Conservation (phyloP, 2,888 invertebrate species). For the Pedicia rivosa region DNA sequence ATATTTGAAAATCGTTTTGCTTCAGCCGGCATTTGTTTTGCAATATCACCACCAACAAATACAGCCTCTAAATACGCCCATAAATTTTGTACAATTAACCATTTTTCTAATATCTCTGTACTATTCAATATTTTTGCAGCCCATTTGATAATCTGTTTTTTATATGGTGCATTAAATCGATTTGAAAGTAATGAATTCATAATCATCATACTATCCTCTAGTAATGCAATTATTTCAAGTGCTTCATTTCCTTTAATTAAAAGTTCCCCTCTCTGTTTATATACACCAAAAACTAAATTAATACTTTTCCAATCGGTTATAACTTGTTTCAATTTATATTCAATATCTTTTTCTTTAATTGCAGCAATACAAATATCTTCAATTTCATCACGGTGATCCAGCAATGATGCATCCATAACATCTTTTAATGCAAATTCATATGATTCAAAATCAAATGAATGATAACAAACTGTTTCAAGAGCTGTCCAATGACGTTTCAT, state of each 20-base stretch:
- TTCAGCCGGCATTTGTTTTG: constrained; percentile 62
- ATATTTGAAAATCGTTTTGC: constrained; percentile 52
- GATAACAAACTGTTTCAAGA: constrained; percentile 33
- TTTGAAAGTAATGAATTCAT: constrained; percentile 65
- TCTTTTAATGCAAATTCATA: constrained; percentile 56
- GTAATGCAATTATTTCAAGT: constrained; percentile 49
- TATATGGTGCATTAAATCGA: constrained; percentile 66
- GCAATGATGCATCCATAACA: constrained; percentile 65
- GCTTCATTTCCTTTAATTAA: constrained; percentile 55
- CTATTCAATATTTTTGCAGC: constrained; percentile 58
- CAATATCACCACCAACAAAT: constrained; percentile 73
- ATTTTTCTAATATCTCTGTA: constrained; percentile 61
- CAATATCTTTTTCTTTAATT: constrained; percentile 73
- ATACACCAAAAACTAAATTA: constrained; percentile 46
- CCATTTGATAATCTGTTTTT: constrained; percentile 61
- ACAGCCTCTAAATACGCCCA: constrained; percentile 78
- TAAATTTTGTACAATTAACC: constrained; percentile 64
- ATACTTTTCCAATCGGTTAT: constrained; percentile 59
- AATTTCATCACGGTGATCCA: constrained; percentile 64
- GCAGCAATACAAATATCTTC: constrained; percentile 79
- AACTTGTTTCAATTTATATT: constrained; percentile 62
- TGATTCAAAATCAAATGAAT: constrained; percentile 57
- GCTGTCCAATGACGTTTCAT: constrained; percentile 55
- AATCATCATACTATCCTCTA: constrained; percentile 70
- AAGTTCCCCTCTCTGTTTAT: constrained; percentile 64